A percentile compares a stretch with the other conserved stretches of the same genome.
These are phyloP conservation scores for Nezara viridula DNA, from an alignment of 2,888 invertebrate genomes.

Conservation along the genomic window DNA sequence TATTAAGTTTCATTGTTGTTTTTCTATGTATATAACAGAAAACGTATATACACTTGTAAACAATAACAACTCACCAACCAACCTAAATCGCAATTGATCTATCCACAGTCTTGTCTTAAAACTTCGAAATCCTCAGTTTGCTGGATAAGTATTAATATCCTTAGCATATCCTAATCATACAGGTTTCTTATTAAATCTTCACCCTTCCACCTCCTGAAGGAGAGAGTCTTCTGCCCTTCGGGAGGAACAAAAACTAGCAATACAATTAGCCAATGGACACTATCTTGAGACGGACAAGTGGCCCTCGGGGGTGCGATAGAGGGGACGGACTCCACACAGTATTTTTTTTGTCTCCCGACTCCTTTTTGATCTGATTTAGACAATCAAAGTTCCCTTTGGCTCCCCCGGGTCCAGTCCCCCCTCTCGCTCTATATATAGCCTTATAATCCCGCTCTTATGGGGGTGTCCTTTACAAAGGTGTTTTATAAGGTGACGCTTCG, in stretches of 20 bases:
- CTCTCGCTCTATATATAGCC: constrained; percentile 5
- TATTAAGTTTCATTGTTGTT: too few species aligned
- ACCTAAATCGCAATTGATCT: too few species aligned
- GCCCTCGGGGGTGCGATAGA: constrained; percentile 27
- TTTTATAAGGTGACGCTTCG: constrained; percentile 28
- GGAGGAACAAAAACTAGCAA: background rate
- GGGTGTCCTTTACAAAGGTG: constrained; percentile 24
- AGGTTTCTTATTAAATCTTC: too few species aligned
- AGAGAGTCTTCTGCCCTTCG: background rate
- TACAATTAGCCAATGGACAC: constrained; percentile 33
- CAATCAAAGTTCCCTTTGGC: constrained; percentile 59
- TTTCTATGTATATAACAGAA: too few species aligned
- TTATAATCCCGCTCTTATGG: constrained; percentile 45
- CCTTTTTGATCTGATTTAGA: constrained; percentile 64
- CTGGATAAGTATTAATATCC: too few species aligned
- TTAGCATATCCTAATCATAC: too few species aligned
- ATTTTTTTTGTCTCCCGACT: background rate
- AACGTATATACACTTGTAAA: too few species aligned
- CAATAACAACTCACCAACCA: too few species aligned
- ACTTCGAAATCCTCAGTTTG: too few species aligned
- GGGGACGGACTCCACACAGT: too few species aligned
- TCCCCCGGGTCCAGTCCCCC: background rate
- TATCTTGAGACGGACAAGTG: background rate
- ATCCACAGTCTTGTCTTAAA: too few species aligned
- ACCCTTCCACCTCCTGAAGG: background rate